phyloP scores from a whole-genome alignment of 2,113 vertebrate genomes.

The Podocnemis expansa region DNA sequence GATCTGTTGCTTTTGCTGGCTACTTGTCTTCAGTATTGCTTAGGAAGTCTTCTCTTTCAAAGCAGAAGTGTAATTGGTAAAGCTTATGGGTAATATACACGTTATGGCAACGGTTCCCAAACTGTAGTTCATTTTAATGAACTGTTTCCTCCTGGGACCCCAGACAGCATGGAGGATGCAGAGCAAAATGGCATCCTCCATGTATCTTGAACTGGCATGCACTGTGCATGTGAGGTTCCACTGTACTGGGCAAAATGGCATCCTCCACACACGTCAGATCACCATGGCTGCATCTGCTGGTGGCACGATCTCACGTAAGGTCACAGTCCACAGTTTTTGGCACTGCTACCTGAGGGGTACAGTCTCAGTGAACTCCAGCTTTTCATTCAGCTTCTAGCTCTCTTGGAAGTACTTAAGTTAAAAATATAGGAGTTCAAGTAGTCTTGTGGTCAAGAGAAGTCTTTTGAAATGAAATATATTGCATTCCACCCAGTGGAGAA shows the following conservation, averaged over 20 bases:
- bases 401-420: not conserved
- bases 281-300: not conserved
- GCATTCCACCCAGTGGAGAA: not conserved
- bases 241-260: not conserved
- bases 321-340: not conserved
- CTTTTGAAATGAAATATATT: not conserved
- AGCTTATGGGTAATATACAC: not conserved
- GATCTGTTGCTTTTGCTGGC: not conserved
- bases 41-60: not conserved
- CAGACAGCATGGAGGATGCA: not conserved
- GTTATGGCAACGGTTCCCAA: not conserved
- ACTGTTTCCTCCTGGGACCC: not conserved
- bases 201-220: not conserved
- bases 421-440: not conserved
- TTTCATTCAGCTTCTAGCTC: not conserved
- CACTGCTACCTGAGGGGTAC: not conserved
- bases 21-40: not conserved
- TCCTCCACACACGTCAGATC: too few relatives aligned
- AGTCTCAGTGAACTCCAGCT: not conserved
- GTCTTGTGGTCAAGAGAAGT: not conserved
- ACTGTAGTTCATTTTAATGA: not conserved
- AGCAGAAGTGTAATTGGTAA: not conserved
- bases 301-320: not conserved
- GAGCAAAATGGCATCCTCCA: not conserved
- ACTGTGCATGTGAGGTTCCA: not conserved